Evolutionary conservation across 2,113 vertebrate genomes (phyloP), one percentile per base, ranked within the genome.

Genomic region (Alosa alosa): DNA sequence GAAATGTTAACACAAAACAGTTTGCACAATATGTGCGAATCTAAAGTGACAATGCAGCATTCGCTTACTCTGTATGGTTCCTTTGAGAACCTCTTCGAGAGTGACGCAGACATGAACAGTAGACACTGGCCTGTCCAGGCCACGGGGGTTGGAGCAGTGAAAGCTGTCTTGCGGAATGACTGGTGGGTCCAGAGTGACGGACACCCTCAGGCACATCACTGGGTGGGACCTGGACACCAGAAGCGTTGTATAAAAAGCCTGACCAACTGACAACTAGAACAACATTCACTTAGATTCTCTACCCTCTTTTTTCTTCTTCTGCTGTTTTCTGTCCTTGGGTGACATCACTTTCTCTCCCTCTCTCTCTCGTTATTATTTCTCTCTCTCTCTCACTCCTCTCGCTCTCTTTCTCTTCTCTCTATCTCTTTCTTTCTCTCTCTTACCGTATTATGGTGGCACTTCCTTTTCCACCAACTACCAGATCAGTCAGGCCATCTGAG

Each of bases 381-480:
- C 31, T 31, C 31, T 31, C 31, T 31, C 31, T 31, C 31, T 31
- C 31, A 31, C 31, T 31, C 31, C 31, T 31, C 31, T 31, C 31
- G 31, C 31, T 31, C 31, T 31, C 1, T 31, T 31, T 31, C 31
- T n/a, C n/a, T n/a, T 10, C 41, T 47, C 25, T 72, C n/a, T n/a
- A n/a, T n/a, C n/a, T n/a, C n/a, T n/a, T n/a, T n/a, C n/a, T n/a
- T n/a, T n/a, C 52, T n/a, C 4, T 10, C 41, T 47, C 25, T 72
- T 64, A 90, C 91, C 91, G 89, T 22, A 92, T 49, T 15, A 92
- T 86, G 4, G 83, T 82, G 31, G 83, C 91, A 36, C 78, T 78
- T 5, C 88, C 90, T 57, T 55, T 88, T 15, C 89, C 87, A 41
- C 91, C 91, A 31, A 92, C 89, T n/a, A 90, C 88, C 17, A 92